Evolutionary conservation across 2,113 vertebrate genomes (phyloP).

Genomic region (Vidua chalybeata): DNA sequence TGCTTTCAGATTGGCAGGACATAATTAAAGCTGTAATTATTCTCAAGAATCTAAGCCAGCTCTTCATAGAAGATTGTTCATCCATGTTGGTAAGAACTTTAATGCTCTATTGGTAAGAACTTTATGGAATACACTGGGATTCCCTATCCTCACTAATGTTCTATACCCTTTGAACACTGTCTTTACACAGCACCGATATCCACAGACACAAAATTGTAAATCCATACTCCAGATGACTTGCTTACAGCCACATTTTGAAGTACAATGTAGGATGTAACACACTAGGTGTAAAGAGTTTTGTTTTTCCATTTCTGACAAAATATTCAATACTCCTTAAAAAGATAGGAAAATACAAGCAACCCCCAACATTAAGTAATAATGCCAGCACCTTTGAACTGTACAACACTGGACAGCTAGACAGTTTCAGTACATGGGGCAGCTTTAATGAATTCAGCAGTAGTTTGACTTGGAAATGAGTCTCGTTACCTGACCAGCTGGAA

Average conservation of each 20-base stretch:
- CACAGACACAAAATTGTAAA: neutral
- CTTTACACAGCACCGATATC: neutral
- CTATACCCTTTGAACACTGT: neutral
- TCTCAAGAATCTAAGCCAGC: neutral
- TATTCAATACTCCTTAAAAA: neutral
- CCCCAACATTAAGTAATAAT: neutral
- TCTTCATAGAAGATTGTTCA: neutral
- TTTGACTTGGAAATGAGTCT: neutral
- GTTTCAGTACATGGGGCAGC: neutral
- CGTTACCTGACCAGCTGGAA: conserved; percentile 90
- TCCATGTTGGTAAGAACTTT: neutral
- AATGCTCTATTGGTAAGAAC: neutral
- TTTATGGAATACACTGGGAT: neutral
- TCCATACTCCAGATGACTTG: neutral
- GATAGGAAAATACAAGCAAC: neutral
- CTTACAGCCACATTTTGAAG: neutral
- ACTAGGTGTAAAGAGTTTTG: neutral
- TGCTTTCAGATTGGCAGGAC: neutral
- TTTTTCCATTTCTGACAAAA: neutral
- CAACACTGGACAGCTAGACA: neutral
- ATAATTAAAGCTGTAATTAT: neutral
- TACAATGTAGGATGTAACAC: neutral
- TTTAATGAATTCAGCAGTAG: neutral
- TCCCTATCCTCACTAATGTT: neutral
- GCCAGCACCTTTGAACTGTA: neutral